Evolutionary conservation across 64 coral and sea anemone species (phyloP).

Genomic region (Trachythela sp.): DNA sequence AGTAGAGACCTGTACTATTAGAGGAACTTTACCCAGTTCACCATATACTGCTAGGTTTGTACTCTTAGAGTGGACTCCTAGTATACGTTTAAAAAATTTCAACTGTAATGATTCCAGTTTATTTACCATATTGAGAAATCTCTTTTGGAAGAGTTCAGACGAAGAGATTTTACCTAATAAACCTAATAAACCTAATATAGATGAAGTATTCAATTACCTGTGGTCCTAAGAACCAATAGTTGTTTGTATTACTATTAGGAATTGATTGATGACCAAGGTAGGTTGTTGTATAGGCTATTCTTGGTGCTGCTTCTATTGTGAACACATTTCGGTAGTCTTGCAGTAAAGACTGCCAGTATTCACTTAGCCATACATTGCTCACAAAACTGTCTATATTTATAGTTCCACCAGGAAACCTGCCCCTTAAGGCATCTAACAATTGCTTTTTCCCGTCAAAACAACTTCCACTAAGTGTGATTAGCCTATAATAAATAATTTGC

Average conservation of each 20-base stretch:
- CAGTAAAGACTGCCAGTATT: not conserved
- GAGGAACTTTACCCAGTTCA: too few relatives aligned
- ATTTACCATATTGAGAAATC: too few relatives aligned
- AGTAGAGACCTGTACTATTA: too few relatives aligned
- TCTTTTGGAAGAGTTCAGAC: too few relatives aligned
- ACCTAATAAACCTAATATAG: too few relatives aligned
- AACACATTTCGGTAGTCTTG: not conserved
- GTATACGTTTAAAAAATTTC: too few relatives aligned
- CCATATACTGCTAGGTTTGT: too few relatives aligned
- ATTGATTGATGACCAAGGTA: not conserved
- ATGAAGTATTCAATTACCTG: too few relatives aligned
- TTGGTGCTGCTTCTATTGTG: not conserved
- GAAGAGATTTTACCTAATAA: too few relatives aligned
- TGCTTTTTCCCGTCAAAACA: not conserved
- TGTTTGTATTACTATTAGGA: not conserved
- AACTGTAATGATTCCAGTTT: too few relatives aligned
- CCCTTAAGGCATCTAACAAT: not conserved
- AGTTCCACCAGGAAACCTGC: not conserved
- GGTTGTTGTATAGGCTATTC: not conserved
- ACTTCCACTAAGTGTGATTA: not conserved
- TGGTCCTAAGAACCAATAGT: not conserved
- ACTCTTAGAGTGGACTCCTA: too few relatives aligned
- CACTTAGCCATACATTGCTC: not conserved
- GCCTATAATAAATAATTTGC: not conserved
- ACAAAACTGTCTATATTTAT: not conserved